Conservation (phyloP, 2,113 vertebrate species). For the Aptenodytes patagonicus region DNA sequence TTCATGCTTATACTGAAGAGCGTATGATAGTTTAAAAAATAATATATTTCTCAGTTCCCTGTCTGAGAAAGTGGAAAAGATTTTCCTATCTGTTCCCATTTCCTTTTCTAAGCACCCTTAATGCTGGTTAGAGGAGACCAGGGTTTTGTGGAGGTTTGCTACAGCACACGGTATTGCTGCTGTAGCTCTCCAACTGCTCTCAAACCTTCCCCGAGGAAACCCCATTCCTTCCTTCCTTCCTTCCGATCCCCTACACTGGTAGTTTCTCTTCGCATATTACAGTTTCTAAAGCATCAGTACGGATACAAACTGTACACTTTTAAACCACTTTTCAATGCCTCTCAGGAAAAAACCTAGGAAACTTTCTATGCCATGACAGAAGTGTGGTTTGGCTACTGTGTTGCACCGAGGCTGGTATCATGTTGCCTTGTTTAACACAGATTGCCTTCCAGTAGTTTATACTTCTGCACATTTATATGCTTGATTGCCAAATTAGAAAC, state of each 20-base stretch:
- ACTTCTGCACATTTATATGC: neutral
- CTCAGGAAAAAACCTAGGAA: neutral
- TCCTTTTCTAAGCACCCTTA: neutral
- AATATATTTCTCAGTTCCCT: neutral
- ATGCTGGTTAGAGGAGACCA: neutral
- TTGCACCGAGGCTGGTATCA: neutral
- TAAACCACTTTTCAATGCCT: neutral
- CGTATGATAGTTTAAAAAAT: neutral
- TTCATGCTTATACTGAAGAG: neutral
- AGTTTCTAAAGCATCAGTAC: neutral
- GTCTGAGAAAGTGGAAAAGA: neutral
- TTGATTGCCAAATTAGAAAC: neutral
- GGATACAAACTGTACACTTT: neutral
- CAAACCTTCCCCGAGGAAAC: neutral
- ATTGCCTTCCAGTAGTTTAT: neutral
- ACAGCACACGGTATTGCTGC: neutral
- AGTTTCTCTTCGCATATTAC: neutral
- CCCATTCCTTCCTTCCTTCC: neutral
- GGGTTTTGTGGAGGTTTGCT: neutral
- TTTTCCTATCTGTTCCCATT: neutral
- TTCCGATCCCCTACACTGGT: neutral
- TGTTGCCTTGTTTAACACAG: neutral
- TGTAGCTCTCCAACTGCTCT: neutral
- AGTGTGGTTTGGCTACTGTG: neutral
- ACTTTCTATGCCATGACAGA: neutral